Evolutionary conservation across 2,113 vertebrate species (phyloP).

Genomic region (Plotosus lineatus): DNA sequence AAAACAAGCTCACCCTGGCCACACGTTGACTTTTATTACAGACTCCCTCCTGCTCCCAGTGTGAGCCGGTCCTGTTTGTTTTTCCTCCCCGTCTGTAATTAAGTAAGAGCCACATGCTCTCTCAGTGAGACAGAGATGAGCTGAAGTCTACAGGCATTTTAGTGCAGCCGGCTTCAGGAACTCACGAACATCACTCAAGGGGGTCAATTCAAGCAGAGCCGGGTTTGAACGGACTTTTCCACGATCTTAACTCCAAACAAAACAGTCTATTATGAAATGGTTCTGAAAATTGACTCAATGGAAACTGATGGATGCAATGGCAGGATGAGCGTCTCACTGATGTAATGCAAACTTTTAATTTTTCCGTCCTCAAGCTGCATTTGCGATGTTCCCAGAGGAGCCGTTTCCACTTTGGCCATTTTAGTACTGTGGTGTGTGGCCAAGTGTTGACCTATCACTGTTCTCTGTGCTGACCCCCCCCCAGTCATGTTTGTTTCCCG

Average conservation of each 20-base stretch:
- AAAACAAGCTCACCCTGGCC: constrained; percentile 40
- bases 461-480: constrained; percentile 31
- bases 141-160: neutral
- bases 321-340: constrained; percentile 11
- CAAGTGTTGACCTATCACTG: constrained; percentile 26
- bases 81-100: constrained; percentile 54
- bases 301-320: constrained; percentile 42
- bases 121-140: neutral
- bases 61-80: constrained; percentile 51
- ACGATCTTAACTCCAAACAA: constrained; percentile 32
- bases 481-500: constrained; percentile 37
- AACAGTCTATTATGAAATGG: constrained; percentile 17
- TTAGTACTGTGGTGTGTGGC: constrained; percentile 27
- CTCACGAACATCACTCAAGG: neutral
- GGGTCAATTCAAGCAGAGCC: neutral
- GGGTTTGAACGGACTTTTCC: neutral
- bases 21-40: constrained; percentile 42
- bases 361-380: constrained; percentile 39
- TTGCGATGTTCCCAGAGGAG: constrained; percentile 20
- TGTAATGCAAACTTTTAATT: constrained; percentile 48
- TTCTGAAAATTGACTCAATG: constrained; percentile 37
- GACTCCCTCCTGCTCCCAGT: constrained; percentile 29
- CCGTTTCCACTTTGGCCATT: constrained; percentile 18
- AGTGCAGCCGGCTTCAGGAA: neutral
- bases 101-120: constrained; percentile 50